Base-by-base conservation (phyloP, 1,140 invertebrate species). In the Diachasma alloeum region DNA sequence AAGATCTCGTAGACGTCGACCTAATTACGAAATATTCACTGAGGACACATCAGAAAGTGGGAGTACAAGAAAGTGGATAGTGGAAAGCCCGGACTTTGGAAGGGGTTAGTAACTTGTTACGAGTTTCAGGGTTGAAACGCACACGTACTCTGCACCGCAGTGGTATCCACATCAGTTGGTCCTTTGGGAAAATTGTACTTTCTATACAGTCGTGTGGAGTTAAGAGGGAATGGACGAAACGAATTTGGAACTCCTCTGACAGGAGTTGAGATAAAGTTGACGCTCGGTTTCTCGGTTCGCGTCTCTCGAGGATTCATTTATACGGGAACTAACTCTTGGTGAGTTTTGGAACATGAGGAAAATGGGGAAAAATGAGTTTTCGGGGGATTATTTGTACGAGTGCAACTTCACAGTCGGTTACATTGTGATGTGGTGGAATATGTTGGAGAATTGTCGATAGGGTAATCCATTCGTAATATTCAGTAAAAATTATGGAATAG, bases 241-340 rank as follows among this genome's bases (percentile, higher is more conserved):
- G 66, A 68, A 68, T 68, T 68, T 37, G 66, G 36, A 68, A 68
- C 66, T 68, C 66, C 66, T 68, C 66, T 39, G 66, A 68, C 66
- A 37, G 66, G n/a, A 68, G 66, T 68, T 68, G 66, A 68, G 59
- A 63, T 63, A 68, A 68, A 68, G 26, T 68, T 68, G 66, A 68
- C 66, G 66, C 66, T 68, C 31, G 66, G 66, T 68, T 68, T 37
- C 36, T 37, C 66, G 66, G 31, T 39, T 39, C 26, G 36, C 31
- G 8, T 68, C 66, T 31, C 66, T 17, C 31, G 66, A 19, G 66
- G 36, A 68, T 68, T 37, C 31, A 68, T 68, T 68, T 37, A 68
- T 68, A 68, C 36, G 26, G 15, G 11, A 24, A 19, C 48, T n/a
- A 63, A 19, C 19, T 63, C 59, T 63, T 19, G 10, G 8, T 63